These are phyloP conservation scores for Coregonus clupeaformis DNA, from an alignment of 2,113 vertebrate species.

Conservation along the genomic window DNA sequence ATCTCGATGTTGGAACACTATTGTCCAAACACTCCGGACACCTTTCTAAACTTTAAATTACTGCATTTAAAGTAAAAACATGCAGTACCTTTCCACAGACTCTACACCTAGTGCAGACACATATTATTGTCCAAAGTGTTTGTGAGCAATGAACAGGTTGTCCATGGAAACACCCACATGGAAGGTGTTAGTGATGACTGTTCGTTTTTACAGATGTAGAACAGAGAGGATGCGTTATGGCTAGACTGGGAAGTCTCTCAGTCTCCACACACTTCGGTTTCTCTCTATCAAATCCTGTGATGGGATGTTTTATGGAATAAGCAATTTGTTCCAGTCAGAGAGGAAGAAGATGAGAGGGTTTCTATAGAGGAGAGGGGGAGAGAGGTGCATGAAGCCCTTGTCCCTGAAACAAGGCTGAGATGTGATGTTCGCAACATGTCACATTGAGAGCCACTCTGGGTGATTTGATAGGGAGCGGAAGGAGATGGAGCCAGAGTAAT, in stretches of 20 bases:
- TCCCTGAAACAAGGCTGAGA: constrained; percentile 35
- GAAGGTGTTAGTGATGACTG: constrained; percentile 11
- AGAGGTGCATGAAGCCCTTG: constrained; percentile 16
- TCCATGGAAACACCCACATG: not conserved
- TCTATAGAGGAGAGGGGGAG: constrained; percentile 13
- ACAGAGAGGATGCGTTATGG: constrained; percentile 15
- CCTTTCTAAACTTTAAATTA: constrained; percentile 75
- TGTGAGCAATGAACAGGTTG: not conserved
- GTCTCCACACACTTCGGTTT: not conserved
- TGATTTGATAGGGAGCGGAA: constrained; percentile 48
- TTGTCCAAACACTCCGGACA: constrained; percentile 72
- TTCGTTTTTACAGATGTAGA: not conserved
- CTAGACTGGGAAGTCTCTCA: not conserved
- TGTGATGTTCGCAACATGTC: constrained; percentile 45
- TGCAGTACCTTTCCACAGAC: not conserved
- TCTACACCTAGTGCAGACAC: not conserved
- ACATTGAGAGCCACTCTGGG: constrained; percentile 34
- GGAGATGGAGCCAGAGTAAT: constrained; percentile 57
- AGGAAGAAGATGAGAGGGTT: constrained; percentile 11
- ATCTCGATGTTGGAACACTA: constrained; percentile 67
- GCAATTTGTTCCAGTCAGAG: constrained; percentile 41
- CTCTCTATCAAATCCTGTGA: constrained; percentile 25
- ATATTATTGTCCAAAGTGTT: not conserved
- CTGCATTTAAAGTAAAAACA: constrained; percentile 69
- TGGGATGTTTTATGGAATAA: constrained; percentile 31